Evolutionary conservation across 2,113 vertebrate species (phyloP).

Genomic region (Rattus rattus): DNA sequence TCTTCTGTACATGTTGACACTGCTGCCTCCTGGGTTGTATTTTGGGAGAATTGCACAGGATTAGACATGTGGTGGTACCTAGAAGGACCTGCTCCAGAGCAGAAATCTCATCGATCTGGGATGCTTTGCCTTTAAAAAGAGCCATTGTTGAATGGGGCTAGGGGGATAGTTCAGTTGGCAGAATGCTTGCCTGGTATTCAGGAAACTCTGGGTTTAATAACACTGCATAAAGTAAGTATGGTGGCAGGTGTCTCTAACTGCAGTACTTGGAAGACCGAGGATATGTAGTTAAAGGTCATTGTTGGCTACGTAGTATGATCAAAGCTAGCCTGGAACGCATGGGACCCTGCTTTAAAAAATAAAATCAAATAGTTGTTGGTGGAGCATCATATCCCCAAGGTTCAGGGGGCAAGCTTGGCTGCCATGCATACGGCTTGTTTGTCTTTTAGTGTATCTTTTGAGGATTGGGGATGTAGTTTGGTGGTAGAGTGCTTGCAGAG

Average conservation of each 20-base stretch:
- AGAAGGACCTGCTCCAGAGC: not conserved
- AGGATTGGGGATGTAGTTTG: not conserved
- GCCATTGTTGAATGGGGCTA: not conserved
- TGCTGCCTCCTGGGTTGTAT: not conserved
- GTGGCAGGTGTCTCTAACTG: not conserved
- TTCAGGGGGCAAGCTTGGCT: not conserved
- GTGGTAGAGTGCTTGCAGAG: not conserved
- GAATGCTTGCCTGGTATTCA: not conserved
- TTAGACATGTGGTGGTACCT: not conserved
- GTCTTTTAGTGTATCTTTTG: not conserved
- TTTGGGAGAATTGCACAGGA: not conserved
- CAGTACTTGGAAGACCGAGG: too few species aligned
- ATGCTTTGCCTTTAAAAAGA: not conserved
- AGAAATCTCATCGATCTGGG: not conserved
- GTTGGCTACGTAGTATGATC: not conserved
- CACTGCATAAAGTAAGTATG: not conserved
- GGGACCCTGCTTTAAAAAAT: not conserved
- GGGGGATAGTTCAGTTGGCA: not conserved
- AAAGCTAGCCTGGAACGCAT: not conserved
- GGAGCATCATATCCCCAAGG: not conserved
- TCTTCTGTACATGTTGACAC: not conserved
- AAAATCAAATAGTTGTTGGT: not conserved
- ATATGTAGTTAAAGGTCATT: not conserved
- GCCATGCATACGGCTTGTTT: not conserved
- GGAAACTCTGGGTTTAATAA: not conserved